These are phyloP conservation scores for Xenopus laevis DNA, from an alignment of 2,113 vertebrate species.

Conservation along the genomic window DNA sequence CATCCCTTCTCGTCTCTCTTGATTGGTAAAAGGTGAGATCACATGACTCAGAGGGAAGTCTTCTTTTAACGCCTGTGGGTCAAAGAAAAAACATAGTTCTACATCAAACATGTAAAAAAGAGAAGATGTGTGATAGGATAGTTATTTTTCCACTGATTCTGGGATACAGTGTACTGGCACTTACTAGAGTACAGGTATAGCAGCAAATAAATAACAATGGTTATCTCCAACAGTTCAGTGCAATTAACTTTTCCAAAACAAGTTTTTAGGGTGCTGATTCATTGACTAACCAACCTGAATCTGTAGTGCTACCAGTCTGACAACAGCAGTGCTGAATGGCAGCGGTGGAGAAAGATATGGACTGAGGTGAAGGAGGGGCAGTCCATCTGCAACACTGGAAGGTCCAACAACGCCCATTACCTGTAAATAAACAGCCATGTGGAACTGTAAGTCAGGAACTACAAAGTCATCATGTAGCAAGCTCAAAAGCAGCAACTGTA, in stretches of 20 bases:
- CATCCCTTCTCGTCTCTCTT: conserved; percentile 98
- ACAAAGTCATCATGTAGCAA: too few relatives aligned
- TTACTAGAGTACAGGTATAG: too few relatives aligned
- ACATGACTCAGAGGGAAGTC: conserved; percentile 97
- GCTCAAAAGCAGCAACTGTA: too few relatives aligned
- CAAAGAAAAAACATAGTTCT: too few relatives aligned
- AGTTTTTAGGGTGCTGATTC: background rate
- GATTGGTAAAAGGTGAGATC: conserved; percentile 99
- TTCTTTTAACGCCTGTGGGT: conserved; percentile 89
- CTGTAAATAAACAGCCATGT: conserved; percentile 69
- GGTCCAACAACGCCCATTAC: conserved; percentile 99
- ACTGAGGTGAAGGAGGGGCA: conserved; percentile 97
- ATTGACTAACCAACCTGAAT: conserved; percentile 81
- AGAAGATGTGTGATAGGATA: too few relatives aligned
- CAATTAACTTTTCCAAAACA: too few relatives aligned
- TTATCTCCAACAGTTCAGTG: too few relatives aligned
- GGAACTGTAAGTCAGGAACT: too few relatives aligned
- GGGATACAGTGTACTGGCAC: too few relatives aligned
- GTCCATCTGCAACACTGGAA: conserved; percentile 96
- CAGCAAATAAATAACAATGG: too few relatives aligned
- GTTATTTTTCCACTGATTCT: too few relatives aligned
- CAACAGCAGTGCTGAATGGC: conserved; percentile 97
- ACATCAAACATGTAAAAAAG: too few relatives aligned
- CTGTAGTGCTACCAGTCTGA: conserved; percentile 95
- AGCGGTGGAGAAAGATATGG: conserved; percentile 98